Conservation (phyloP, 2,797 vertebrate genomes). For the Melanotaenia parkinsoni region DNA sequence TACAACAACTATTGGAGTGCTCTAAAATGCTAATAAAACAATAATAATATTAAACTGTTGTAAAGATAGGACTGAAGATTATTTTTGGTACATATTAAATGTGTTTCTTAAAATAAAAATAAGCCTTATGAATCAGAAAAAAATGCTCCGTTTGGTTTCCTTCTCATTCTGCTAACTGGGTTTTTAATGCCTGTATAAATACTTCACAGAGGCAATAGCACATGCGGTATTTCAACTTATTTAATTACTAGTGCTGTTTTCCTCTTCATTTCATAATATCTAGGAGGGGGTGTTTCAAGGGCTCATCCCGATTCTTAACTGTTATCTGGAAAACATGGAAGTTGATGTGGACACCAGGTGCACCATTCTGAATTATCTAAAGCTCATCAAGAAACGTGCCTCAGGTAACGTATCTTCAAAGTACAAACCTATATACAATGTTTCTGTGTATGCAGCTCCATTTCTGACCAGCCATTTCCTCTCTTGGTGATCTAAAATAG, state of each 20-base stretch:
- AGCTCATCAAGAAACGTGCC: constrained; percentile 97
- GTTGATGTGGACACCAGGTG: constrained; percentile 98
- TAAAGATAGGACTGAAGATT: not conserved
- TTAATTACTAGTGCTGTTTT: not conserved
- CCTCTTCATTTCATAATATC: not conserved
- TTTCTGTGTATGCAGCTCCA: not conserved
- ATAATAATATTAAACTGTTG: not conserved
- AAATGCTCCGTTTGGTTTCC: not conserved
- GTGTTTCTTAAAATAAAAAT: not conserved
- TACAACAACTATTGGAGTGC: not conserved
- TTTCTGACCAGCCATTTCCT: not conserved
- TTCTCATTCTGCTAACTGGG: not conserved
- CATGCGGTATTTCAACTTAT: not conserved
- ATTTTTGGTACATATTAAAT: not conserved
- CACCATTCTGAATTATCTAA: constrained; percentile 97
- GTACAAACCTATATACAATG: not conserved
- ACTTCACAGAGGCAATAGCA: not conserved
- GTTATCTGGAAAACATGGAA: constrained; percentile 98
- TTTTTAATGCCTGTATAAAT: not conserved
- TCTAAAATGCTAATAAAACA: not conserved
- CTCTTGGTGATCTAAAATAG: constrained; percentile 68
- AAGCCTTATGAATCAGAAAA: not conserved
- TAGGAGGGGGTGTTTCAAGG: constrained; percentile 97
- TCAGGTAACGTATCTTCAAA: constrained; percentile 85
- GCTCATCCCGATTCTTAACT: constrained; percentile 96